Evolutionary conservation across 2,797 vertebrate species (phyloP), one percentile per base, ranked within the genome.

Genomic region (Myoxocephalus aenaeus): DNA sequence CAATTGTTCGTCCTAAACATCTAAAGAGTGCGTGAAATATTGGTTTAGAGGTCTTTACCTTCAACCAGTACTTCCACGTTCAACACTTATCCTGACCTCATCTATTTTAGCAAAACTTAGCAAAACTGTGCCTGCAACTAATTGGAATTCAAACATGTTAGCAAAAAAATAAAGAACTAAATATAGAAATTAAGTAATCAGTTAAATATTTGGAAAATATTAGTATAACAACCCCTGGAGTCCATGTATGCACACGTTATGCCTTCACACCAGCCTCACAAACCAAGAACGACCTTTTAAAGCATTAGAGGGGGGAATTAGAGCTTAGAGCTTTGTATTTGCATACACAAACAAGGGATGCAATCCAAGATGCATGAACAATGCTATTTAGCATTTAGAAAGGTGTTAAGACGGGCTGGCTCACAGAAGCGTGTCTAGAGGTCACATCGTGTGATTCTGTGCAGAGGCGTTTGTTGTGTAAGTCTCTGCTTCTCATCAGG

Each of bases 301-400:
- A 70, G 78, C 46, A 54, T 65, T 70, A 46, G 70, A 84, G 61
- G 38, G 44, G 80, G 78, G 76, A 90, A 91, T 89, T 89, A 88
- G 69, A 82, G 86, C 79, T 86, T 79, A 79, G 65, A 83, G 84
- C 78, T 84, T 71, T 85, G 89, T 81, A 90, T 93, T 88, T 91
- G 86, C 88, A 92, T 89, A 87, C 82, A 89, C 89, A 92, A 92
- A 92, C 87, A 92, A 86, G 73, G 69, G 77, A 78, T 66, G 82
- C 77, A 81, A 83, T 84, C 81, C 80, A 84, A 85, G 85, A 86
- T 58, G 87, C 87, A 87, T 87, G 80, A 90, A 88, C 74, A 77
- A 87, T 66, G 82, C 90, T 93, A 91, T 92, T 94, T 93, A 92
- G 91, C 90, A 93, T 94, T 94, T 93, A 93, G 93, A 92, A 87